phyloP scores from a whole-genome alignment of 2,888 invertebrate genomes.

The Crocallis elinguaria region DNA sequence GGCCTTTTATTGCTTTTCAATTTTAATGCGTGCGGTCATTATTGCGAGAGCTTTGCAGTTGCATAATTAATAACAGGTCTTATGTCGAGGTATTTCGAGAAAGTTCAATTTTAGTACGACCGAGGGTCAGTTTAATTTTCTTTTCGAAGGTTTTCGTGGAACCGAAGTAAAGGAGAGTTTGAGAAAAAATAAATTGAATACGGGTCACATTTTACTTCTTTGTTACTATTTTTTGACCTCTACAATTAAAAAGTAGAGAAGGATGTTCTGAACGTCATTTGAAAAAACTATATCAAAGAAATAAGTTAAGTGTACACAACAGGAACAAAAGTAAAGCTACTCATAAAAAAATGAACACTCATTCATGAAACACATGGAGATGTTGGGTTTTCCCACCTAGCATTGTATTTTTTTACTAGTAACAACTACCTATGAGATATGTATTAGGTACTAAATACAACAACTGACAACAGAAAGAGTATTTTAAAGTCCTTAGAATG shows the following conservation, averaged over 20 bases:
- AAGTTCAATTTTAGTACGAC: background rate
- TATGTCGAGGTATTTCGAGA: slow-evolving; percentile 4
- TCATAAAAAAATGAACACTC: slow-evolving; percentile 13
- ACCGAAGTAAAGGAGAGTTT: background rate
- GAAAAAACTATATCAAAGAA: too few relatives aligned
- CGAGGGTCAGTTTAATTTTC: background rate
- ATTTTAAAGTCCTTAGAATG: too few relatives aligned
- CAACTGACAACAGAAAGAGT: too few relatives aligned
- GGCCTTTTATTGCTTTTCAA: slow-evolving; percentile 49
- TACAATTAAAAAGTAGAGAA: too few relatives aligned
- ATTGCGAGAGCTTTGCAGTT: slow-evolving; percentile 18
- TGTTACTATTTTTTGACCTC: too few relatives aligned
- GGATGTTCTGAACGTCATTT: too few relatives aligned
- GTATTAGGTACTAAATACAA: too few relatives aligned
- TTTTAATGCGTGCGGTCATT: slow-evolving; percentile 35
- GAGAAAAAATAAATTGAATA: too few relatives aligned
- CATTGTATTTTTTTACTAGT: slow-evolving; percentile 3
- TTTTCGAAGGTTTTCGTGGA: background rate
- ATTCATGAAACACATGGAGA: slow-evolving; percentile 15
- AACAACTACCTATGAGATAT: too few relatives aligned
- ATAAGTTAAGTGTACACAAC: background rate
- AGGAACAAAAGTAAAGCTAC: background rate
- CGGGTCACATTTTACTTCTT: too few relatives aligned
- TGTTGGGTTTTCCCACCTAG: slow-evolving; percentile 6
- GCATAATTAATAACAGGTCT: background rate